phyloP scores from a whole-genome alignment of 2,797 vertebrate species.

The Echeneis naucrates region DNA sequence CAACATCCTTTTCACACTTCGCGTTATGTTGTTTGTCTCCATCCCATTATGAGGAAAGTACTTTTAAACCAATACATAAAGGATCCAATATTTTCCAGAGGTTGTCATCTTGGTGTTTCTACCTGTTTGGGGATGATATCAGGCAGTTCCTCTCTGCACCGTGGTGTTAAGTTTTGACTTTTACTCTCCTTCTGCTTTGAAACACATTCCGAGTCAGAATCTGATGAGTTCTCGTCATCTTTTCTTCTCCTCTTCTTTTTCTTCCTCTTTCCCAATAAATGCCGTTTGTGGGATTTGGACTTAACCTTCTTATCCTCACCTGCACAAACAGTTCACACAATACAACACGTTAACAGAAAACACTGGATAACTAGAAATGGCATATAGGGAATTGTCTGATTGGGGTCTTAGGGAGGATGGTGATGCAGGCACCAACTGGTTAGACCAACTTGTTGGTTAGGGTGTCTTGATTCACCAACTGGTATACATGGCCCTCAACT shows the following conservation, averaged over 20 bases:
- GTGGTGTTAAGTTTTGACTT: constrained; percentile 19
- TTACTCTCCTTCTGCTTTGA: constrained; percentile 33
- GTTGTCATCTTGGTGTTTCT: constrained; percentile 15
- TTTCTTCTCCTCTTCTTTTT: constrained; percentile 90
- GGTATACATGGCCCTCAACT: too few relatives aligned
- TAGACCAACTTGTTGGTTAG: too few relatives aligned
- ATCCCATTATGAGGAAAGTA: background rate
- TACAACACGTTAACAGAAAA: background rate
- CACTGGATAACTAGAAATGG: too few relatives aligned
- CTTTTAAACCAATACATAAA: too few relatives aligned
- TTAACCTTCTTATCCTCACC: constrained; percentile 81
- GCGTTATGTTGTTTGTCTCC: background rate
- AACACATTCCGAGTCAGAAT: constrained; percentile 68
- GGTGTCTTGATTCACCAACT: too few relatives aligned
- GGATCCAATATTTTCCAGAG: too few relatives aligned
- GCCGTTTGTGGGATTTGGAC: constrained; percentile 88
- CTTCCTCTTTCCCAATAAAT: constrained; percentile 86
- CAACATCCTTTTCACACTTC: background rate
- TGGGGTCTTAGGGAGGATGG: too few relatives aligned
- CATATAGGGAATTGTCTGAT: too few relatives aligned
- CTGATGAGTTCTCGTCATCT: constrained; percentile 83
- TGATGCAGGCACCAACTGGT: too few relatives aligned
- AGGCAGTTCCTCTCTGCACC: constrained; percentile 71
- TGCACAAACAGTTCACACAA: constrained; percentile 54
- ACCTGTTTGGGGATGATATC: constrained; percentile 86